phyloP scores from a whole-genome alignment of 1,140 invertebrate species.

The Thalassaphorura encarpata region DNA sequence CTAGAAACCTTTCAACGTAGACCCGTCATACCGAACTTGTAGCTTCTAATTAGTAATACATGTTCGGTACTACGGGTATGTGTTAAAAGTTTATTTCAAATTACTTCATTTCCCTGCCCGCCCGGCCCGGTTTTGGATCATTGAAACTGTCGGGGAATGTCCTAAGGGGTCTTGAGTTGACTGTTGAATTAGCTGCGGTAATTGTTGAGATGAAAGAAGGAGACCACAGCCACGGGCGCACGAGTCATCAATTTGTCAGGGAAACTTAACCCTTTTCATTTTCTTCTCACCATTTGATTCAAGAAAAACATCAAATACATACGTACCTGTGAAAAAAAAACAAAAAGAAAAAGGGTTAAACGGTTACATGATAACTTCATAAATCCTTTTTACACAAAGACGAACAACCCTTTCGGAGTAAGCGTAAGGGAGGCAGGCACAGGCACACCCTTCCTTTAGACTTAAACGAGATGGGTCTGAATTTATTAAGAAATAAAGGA shows the following conservation, averaged over 20 bases:
- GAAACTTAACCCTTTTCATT: too few species aligned
- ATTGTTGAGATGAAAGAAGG: background rate
- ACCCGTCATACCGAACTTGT: constrained; percentile 43
- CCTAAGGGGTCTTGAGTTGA: constrained; percentile 7
- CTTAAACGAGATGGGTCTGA: too few species aligned
- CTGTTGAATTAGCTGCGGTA: background rate
- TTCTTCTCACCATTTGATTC: too few species aligned
- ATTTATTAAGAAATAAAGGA: too few species aligned
- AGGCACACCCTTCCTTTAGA: too few species aligned
- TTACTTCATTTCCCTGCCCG: background rate
- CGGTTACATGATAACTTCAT: too few species aligned
- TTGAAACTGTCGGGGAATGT: constrained; percentile 7
- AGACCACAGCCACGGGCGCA: background rate
- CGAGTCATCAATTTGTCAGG: constrained; percentile 25
- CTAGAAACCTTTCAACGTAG: constrained; percentile 36
- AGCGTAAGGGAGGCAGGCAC: too few species aligned
- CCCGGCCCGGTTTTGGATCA: background rate
- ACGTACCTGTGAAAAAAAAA: too few species aligned
- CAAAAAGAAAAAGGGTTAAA: too few species aligned
- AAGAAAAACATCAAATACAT: too few species aligned
- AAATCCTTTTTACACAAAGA: too few species aligned
- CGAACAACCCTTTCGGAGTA: too few species aligned
- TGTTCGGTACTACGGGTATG: constrained; percentile 45
- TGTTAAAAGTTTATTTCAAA: constrained; percentile 31
- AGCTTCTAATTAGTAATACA: constrained; percentile 35